These are phyloP conservation scores for Saccopteryx leptura DNA, from an alignment of 2,113 vertebrate species.

Conservation along the genomic window DNA sequence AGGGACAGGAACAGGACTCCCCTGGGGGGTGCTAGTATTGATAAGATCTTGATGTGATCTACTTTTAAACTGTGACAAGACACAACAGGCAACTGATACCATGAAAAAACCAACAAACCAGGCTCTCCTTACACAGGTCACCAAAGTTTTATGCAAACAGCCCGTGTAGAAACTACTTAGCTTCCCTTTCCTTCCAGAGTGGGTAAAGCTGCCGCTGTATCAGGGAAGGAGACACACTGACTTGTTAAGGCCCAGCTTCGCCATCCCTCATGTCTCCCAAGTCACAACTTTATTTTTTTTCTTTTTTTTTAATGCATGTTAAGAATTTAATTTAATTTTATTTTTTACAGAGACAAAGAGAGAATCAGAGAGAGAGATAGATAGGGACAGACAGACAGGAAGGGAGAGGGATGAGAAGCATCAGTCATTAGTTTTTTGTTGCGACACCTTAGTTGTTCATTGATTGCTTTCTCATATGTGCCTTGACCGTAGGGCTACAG, in stretches of 20 bases:
- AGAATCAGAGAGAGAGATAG: no score
- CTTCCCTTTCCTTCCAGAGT: not conserved
- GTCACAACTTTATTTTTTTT: not conserved
- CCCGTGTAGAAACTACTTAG: not conserved
- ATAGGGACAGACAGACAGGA: no score
- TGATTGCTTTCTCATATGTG: no score
- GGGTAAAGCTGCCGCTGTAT: not conserved
- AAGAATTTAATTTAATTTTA: no score
- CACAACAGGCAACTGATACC: not conserved
- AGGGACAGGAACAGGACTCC: not conserved
- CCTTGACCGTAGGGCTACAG: no score
- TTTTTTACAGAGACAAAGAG: no score
- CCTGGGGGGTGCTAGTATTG: not conserved
- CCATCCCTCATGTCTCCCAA: not conserved
- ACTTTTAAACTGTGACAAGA: conserved; percentile 49
- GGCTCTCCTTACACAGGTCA: conserved; percentile 4
- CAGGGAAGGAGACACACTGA: not conserved
- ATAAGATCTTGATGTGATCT: not conserved
- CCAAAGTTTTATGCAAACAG: not conserved
- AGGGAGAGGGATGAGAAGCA: no score
- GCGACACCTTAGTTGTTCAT: no score
- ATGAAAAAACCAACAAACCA: not conserved
- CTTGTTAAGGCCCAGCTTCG: not conserved
- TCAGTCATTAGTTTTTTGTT: no score
- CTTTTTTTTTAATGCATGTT: no score